Evolutionary conservation across 2,888 invertebrate species (phyloP).

Genomic region (Helicoverpa assulta): DNA sequence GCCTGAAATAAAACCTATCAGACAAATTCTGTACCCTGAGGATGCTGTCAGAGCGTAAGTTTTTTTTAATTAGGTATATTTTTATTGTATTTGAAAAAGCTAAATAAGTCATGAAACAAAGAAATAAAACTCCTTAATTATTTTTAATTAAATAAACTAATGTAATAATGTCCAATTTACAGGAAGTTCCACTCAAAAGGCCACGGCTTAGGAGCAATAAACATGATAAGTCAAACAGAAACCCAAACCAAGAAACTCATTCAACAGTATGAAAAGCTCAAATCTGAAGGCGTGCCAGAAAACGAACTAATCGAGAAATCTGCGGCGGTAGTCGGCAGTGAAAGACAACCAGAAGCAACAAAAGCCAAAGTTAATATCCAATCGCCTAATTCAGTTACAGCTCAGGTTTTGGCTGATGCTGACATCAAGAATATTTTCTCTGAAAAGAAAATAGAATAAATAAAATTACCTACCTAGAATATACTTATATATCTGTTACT

Average conservation of each 20-base stretch:
- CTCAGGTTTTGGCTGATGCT: slow-evolving; percentile 76
- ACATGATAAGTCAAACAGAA: slow-evolving; percentile 88
- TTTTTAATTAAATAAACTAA: not conserved
- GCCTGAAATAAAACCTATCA: slow-evolving; percentile 90
- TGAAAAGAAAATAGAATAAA: slow-evolving; percentile 57
- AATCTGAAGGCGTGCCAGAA: slow-evolving; percentile 87
- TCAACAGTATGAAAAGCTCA: slow-evolving; percentile 90
- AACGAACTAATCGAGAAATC: slow-evolving; percentile 87
- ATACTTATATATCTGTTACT: not conserved
- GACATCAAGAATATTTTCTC: slow-evolving; percentile 81
- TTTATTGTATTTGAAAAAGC: too few relatives aligned
- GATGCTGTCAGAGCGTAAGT: slow-evolving; percentile 96
- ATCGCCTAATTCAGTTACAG: slow-evolving; percentile 75
- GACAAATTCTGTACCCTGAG: slow-evolving; percentile 95
- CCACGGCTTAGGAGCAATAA: slow-evolving; percentile 88
- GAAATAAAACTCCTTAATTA: not conserved
- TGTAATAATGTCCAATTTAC: slow-evolving; percentile 61
- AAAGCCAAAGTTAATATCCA: slow-evolving; percentile 64
- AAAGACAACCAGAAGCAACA: slow-evolving; percentile 68
- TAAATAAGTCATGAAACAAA: too few relatives aligned
- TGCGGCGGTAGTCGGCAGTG: slow-evolving; percentile 70
- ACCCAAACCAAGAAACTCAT: slow-evolving; percentile 91
- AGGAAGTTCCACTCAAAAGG: slow-evolving; percentile 92
- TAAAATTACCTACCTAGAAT: not conserved
- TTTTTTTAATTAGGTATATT: too few relatives aligned